Evolutionary conservation across 2,113 vertebrate species (phyloP).

Genomic region (Lycaon pictus): DNA sequence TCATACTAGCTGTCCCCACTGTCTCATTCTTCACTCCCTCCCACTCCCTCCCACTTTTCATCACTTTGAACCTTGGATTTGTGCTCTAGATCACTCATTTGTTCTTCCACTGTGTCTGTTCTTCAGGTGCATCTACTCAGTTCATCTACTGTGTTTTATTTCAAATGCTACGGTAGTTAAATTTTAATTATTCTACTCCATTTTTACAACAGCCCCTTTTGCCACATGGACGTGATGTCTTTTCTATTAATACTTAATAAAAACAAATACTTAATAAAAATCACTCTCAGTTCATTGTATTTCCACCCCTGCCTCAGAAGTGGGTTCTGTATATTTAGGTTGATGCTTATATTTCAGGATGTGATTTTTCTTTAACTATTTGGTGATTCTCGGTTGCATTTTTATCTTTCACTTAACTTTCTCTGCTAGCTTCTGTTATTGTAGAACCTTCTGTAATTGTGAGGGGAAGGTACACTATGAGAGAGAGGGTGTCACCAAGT

Average conservation of each 20-base stretch:
- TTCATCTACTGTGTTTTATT: not conserved
- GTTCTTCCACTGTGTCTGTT: not conserved
- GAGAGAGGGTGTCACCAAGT: not conserved
- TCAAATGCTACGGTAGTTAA: not conserved
- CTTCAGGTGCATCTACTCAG: not conserved
- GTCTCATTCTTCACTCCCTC: not conserved
- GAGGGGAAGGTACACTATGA: not conserved
- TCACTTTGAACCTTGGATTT: not conserved
- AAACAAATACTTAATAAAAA: not conserved
- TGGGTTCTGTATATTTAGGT: not conserved
- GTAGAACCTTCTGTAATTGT: not conserved
- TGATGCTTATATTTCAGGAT: not conserved
- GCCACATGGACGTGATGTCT: not conserved
- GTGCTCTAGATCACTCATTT: not conserved
- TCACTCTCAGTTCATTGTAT: not conserved
- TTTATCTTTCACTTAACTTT: not conserved
- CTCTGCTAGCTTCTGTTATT: not conserved
- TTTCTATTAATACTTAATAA: not conserved
- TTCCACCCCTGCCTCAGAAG: not conserved
- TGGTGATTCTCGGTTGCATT: not conserved
- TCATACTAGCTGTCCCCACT: not conserved
- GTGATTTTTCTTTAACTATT: not conserved
- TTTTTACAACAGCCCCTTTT: not conserved
- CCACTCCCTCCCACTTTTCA: not conserved
- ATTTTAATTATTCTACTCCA: not conserved